A percentile compares a stretch with the other conserved stretches of the same genome.
phyloP scores from a whole-genome alignment of 2,797 vertebrate species.

The Macropodus opercularis region DNA sequence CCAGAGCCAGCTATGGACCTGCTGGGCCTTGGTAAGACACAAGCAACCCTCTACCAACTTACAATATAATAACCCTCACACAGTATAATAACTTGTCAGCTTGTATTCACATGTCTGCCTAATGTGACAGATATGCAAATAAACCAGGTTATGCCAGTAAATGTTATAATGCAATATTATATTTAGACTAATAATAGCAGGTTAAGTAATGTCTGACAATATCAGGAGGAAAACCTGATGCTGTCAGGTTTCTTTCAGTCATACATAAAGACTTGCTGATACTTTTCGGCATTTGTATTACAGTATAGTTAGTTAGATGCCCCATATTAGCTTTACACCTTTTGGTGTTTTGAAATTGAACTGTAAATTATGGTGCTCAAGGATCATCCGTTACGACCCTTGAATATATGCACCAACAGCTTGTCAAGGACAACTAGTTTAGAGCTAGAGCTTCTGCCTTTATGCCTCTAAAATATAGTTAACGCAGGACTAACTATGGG shows the following conservation, averaged over 20 bases:
- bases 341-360: no score
- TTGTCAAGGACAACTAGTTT: no score
- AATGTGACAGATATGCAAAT: conserved; percentile 15
- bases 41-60: conserved; percentile 9
- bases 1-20: conserved; percentile 90
- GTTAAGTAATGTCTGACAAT: conserved; percentile 17
- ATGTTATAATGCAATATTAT: conserved; percentile 13
- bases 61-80: neutral
- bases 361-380: no score
- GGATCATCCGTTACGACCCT: no score
- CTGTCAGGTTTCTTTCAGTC: conserved; percentile 28
- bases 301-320: no score
- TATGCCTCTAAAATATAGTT: no score
- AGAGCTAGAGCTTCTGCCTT: no score
- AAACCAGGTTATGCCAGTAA: conserved; percentile 6
- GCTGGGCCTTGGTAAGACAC: conserved; percentile 92
- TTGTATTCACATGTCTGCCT: conserved; percentile 4
- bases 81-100: conserved; percentile 23
- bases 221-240: conserved; percentile 12
- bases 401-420: no score
- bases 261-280: neutral
- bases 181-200: conserved; percentile 29
- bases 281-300: conserved; percentile 20
- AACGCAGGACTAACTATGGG: no score
- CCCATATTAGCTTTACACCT: no score